These are phyloP conservation scores for Cryptocheilus praepositus DNA, from an alignment of 2,888 invertebrate genomes.

Conservation along the genomic window DNA sequence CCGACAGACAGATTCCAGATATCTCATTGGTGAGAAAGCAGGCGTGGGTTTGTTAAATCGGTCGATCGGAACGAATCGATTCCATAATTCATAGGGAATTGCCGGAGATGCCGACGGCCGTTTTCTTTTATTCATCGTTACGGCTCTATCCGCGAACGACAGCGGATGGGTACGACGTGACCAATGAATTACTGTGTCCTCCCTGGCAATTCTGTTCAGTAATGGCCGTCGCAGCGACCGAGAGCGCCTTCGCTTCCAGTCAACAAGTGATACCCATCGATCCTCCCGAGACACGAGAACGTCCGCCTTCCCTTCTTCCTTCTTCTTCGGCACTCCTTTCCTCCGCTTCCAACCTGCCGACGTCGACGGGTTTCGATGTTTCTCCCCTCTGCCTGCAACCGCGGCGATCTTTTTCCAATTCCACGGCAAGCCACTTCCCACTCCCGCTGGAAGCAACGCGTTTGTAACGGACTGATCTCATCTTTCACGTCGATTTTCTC, in stretches of 20 bases:
- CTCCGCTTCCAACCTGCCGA: not conserved
- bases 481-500: too few relatives aligned
- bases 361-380: too few relatives aligned
- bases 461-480: too few relatives aligned
- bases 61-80: conserved; percentile 15
- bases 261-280: conserved; percentile 54
- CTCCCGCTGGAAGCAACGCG: too few relatives aligned
- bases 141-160: conserved; percentile 37
- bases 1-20: too few relatives aligned
- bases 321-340: not conserved
- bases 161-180: conserved; percentile 22
- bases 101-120: conserved; percentile 3
- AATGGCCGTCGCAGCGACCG: conserved; percentile 31
- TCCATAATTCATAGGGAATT: conserved; percentile 50
- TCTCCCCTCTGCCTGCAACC: not conserved
- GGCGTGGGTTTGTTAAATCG: conserved; percentile 19
- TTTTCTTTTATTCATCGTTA: conserved; percentile 52
- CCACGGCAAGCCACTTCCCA: not conserved
- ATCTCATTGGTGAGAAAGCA: too few relatives aligned
- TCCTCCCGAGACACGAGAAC: conserved; percentile 9
- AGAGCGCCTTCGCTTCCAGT: conserved; percentile 36
- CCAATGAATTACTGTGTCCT: conserved; percentile 41
- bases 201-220: conserved; percentile 26
- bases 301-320: not conserved
- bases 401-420: not conserved